Evolutionary conservation across 2,113 vertebrate species (phyloP).

Genomic region (Triplophysa dalaica): DNA sequence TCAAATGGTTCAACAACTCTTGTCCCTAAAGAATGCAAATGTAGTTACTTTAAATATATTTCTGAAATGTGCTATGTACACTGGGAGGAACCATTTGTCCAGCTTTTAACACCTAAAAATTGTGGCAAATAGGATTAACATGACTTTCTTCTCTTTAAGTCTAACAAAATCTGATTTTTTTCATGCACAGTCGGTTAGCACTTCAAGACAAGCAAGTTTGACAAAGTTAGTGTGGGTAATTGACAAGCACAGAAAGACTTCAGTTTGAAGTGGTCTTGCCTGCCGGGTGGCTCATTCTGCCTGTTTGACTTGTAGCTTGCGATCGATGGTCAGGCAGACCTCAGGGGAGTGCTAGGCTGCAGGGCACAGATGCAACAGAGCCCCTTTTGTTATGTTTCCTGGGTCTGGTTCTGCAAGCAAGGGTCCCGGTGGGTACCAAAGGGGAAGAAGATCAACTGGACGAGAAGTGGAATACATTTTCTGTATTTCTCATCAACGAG

Average conservation of each 20-base stretch:
- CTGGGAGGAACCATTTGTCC: neutral
- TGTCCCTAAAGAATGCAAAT: too few relatives aligned
- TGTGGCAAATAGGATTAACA: neutral
- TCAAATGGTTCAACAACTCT: too few relatives aligned
- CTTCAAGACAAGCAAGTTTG: conserved; percentile 17
- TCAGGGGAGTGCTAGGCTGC: conserved; percentile 57
- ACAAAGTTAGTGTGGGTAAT: conserved; percentile 58
- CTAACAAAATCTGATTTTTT: conserved; percentile 33
- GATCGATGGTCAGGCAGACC: conserved; percentile 67
- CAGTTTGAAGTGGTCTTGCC: conserved; percentile 54
- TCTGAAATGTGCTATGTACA: neutral
- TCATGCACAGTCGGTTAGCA: conserved; percentile 21
- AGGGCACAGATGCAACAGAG: conserved; percentile 30
- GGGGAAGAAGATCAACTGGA: conserved; percentile 35
- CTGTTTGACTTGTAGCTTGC: conserved; percentile 57
- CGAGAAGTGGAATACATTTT: conserved; percentile 56
- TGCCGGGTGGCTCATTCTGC: conserved; percentile 54
- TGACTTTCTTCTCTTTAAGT: neutral
- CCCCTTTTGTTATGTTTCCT: conserved; percentile 45
- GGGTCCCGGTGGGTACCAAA: conserved; percentile 20
- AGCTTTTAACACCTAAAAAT: neutral
- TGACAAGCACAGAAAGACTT: conserved; percentile 61
- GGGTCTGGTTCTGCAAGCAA: conserved; percentile 23
- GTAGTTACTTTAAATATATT: too few relatives aligned
- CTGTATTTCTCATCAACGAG: conserved; percentile 26